Evolutionary conservation across 1,140 invertebrate species (phyloP), one percentile per base, ranked within the genome.

Genomic region (Achatina immaculata): DNA sequence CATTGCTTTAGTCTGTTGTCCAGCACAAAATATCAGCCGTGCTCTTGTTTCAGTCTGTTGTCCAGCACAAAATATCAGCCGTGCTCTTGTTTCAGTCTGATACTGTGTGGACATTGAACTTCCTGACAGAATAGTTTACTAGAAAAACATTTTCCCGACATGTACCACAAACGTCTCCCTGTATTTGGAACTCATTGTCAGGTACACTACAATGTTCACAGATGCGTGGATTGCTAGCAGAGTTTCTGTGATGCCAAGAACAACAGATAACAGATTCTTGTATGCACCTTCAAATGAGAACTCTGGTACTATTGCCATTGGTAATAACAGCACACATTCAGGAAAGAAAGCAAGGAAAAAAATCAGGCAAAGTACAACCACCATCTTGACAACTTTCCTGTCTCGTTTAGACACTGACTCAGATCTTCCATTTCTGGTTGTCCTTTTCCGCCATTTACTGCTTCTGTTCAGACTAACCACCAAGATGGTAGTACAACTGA

Each of bases 171-270:
- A 68, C 2, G 38, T 40, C 24, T 68, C 6, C 21, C 65, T 34
- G 65, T 68, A 68, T n/a, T 68, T 68, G 11, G 31, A 14, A 31
- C 65, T 68, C 65, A 68, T 68, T 36, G 9, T 68, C 11, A 36
- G 38, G 21, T 68, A 68, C 6, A 68, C 65, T 34, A 68, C 31
- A 21, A 68, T 68, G 21, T 68, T 68, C 65, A 68, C 65, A 34
- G 65, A 68, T 4, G 65, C 28, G 65, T 9, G 3, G 28, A 68
- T 34, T 4, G 65, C 65, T 9, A 68, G 31, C 14, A 68, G 38
- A 34, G 65, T 34, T 21, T 68, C 65, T 7, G 31, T 68, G 11
- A 68, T 31, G 14, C 65, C 65, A 14, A 36, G 65, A 14, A 68
- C n/a, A 7, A 68, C 9, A 24, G 9, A 68, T 14, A 36, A 36